Base-by-base conservation (phyloP, 2,113 vertebrate genomes). In the Gasterosteus nipponicus region DNA sequence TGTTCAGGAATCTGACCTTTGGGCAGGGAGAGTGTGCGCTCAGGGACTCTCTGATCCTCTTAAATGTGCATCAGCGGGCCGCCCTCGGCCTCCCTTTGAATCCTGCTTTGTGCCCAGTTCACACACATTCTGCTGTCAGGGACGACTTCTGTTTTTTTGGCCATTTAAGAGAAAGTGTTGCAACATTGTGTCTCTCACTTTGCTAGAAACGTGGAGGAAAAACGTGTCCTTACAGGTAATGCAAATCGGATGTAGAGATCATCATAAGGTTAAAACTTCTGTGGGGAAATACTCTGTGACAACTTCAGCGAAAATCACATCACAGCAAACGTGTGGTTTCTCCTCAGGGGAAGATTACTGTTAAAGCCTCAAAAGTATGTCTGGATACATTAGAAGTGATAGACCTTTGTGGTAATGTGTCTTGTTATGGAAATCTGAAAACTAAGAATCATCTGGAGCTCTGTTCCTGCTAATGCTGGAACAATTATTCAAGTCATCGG, bases 11-110 rank as follows among this genome's bases (percentile, higher is more conserved):
- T 68, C 70, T 66, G 57, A 75, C 71, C 77, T 78, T 69, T 68
- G 63, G 82, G 84, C 70, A 78, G 80, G 75, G 70, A 84, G 84
- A 72, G 72, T 87, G 74, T 86, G 86, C 83, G 90, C 93, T 95
- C 94, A 94, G 93, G 93, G 92, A 94, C 83, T 88, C 83, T 85
- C 73, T 71, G 67, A 90, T 92, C 89, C 84, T 86, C 76, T 4
- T 84, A 61, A 84, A 62, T 83, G 59, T 75, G 47, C 57, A 61
- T 80, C 53, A 59, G 47, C 67, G 29, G 10, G 63, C 53, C 56
- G 11, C 51, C 35, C 71, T 58, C 39, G 58, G 42, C 86, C 88
- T 85, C 77, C 85, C 41, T 58, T 62, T 35, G 18, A 77, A 64
- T 78, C 81, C 38, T 56, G 41, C 33, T 83, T 47, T 61, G 67